phyloP scores from a whole-genome alignment of 2,113 vertebrate species.

The Aix galericulata region DNA sequence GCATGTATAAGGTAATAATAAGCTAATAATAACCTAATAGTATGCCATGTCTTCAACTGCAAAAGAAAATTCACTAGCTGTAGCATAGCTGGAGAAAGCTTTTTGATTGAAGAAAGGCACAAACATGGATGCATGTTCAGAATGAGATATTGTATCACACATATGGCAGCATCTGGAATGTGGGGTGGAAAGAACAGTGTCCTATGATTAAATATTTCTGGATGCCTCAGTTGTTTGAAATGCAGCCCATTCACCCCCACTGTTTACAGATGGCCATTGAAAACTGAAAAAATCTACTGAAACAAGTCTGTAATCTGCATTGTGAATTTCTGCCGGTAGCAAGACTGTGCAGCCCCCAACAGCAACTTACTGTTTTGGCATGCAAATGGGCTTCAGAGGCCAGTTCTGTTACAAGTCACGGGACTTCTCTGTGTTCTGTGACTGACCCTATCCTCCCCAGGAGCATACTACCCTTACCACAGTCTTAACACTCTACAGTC shows the following conservation, averaged over 20 bases:
- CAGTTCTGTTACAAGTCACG: constrained; percentile 19
- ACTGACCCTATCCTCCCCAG: background rate
- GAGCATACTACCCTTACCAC: background rate
- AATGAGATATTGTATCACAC: background rate
- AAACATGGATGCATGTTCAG: background rate
- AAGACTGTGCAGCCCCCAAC: background rate
- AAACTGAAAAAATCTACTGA: constrained; percentile 19
- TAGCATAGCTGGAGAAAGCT: background rate
- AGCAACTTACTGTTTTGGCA: background rate
- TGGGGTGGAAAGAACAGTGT: background rate
- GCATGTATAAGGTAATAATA: background rate
- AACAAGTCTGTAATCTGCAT: background rate
- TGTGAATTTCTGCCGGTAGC: background rate
- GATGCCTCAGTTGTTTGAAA: constrained; percentile 11
- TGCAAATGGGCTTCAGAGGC: background rate
- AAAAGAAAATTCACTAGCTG: background rate
- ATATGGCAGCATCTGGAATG: constrained; percentile 29
- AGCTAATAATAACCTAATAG: too few species aligned
- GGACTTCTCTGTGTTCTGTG: background rate
- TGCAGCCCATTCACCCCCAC: constrained; percentile 40
- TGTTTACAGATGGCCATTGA: constrained; percentile 52
- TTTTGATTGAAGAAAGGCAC: background rate
- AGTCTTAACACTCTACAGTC: background rate
- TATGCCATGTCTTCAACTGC: background rate
- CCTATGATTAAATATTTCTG: constrained; percentile 24